Base-by-base conservation (phyloP, 1,140 invertebrate species). In the Capitella teleta region DNA sequence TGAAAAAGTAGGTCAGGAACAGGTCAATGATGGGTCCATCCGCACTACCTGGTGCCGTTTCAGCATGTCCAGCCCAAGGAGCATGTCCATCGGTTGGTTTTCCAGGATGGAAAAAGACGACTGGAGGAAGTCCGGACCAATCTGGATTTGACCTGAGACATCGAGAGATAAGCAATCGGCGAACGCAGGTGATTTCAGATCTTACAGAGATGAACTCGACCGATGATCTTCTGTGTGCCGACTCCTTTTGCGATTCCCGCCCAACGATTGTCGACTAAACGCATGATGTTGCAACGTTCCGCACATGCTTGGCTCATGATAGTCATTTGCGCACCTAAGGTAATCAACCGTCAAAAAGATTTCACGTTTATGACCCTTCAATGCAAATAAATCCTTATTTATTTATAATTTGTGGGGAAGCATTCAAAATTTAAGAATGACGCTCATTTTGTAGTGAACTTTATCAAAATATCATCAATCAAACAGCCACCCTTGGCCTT, bases 21-120 rank as follows among this genome's bases (percentile, higher is more conserved):
- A 47, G 37, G 25, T n/a, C n/a, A n/a, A n/a, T n/a, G n/a, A n/a
- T n/a, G n/a, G n/a, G n/a, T n/a, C n/a, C n/a, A n/a, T n/a, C n/a
- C n/a, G n/a, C n/a, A 19, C 18, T 52, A 73, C 71, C 64, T 73
- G 68, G 57, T 98, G 94, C 56, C 94, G 75, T 73, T 91, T 93
- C 0, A 98, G 74, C 90, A 98, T 97, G 64, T 98, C 94, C 25
- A 98, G 76, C 0, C 94, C 94, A 4, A 98, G 74, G 18, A 98
- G 72, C 89, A 98, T 96, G 63, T 98, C 94, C 90, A 98, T 96
- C 3, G 88, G 86, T 67, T 98, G 93, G 56, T 97, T 86, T 68
- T 95, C 87, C 19, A 98, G 74, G n/a, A 98, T 91, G 23, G 89
- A 93, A 72, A 98, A 98, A 4, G 92, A 95, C 1, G 91, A 92